Percentiles rank a stretch among this genome's conserved stretches.
Conservation (phyloP, 2,888 invertebrate species). For the Lampropteryx suffumata region DNA sequence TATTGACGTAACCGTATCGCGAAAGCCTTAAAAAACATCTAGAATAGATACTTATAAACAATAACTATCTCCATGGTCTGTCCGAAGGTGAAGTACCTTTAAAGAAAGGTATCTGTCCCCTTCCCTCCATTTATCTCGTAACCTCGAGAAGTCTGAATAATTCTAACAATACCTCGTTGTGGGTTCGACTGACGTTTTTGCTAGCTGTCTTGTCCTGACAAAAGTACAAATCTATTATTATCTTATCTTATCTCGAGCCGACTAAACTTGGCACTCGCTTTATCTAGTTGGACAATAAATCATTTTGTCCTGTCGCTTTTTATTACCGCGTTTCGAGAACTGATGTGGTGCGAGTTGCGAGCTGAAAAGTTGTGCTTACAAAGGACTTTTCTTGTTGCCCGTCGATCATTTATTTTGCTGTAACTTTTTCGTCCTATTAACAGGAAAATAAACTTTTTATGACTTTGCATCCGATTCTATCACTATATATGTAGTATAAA, state of each 20-base stretch:
- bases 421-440: too few species aligned
- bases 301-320: slow-evolving; percentile 75
- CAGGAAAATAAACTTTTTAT: too few species aligned
- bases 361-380: slow-evolving; percentile 4
- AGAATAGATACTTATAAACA: too few species aligned
- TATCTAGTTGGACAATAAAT: slow-evolving; percentile 73
- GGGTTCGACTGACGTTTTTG: slow-evolving; percentile 27
- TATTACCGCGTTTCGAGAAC: slow-evolving; percentile 57
- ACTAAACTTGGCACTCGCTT: slow-evolving; percentile 66
- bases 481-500: too few species aligned
- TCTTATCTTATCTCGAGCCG: slow-evolving; percentile 57
- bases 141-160: slow-evolving; percentile 19
- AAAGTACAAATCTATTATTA: slow-evolving; percentile 70
- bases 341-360: slow-evolving; percentile 39
- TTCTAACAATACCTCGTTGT: slow-evolving; percentile 27
- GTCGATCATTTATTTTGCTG: too few species aligned
- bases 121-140: slow-evolving; percentile 18
- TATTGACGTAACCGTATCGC: too few species aligned
- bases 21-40: too few species aligned
- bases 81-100: not conserved
- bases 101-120: not conserved
- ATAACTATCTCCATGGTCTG: too few species aligned
- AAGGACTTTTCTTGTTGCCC: too few species aligned
- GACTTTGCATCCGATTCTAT: too few species aligned
- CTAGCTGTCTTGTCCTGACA: slow-evolving; percentile 36